Base-by-base conservation (phyloP, 2,888 invertebrate species). In the Pristionchus fissidentatus region DNA sequence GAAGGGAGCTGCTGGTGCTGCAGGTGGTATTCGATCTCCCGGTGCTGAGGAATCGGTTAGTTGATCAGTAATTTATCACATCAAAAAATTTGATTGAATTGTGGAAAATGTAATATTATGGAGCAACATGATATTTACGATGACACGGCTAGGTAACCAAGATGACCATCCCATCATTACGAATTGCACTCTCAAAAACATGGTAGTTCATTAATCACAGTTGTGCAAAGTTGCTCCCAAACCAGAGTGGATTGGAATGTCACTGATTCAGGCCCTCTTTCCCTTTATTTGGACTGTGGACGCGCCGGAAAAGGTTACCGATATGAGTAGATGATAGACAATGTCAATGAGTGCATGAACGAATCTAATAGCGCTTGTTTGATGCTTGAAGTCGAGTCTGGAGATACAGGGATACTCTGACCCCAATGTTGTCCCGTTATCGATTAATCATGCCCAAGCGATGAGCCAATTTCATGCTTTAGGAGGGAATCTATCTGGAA, bases 401-500 rank as follows among this genome's bases (percentile, higher is more conserved):
- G 29, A 29, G 29, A 62, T 66, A 66, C 29, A 2, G n/a, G n/a
- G n/a, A n/a, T n/a, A 32, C 1, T 32, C 15, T 35, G 4, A n/a
- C 0, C 35, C n/a, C n/a, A 41, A 5, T 38, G 38, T 29, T 46
- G n/a, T 62, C 13, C 19, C 22, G 46, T 26, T 73, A 43, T 26
- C 15, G 75, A 75, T 46, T 75, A 13, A 13, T 29, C 26, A n/a
- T n/a, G n/a, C n/a, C n/a, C n/a, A n/a, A n/a, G n/a, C n/a, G n/a
- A n/a, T n/a, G n/a, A n/a, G n/a, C n/a, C n/a, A n/a, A n/a, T n/a
- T n/a, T 29, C 26, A 8, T 41, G n/a, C 26, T 60, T 3, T 43
- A 88, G 57, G 85, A 89, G 78, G 80, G 90, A 75, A 88, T 90
- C 32, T 88, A 89, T 22, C 83, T 91, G 43, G 90, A 90, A 41